Base-by-base conservation (phyloP, 2,888 invertebrate species). In the Pandemis heparana region DNA sequence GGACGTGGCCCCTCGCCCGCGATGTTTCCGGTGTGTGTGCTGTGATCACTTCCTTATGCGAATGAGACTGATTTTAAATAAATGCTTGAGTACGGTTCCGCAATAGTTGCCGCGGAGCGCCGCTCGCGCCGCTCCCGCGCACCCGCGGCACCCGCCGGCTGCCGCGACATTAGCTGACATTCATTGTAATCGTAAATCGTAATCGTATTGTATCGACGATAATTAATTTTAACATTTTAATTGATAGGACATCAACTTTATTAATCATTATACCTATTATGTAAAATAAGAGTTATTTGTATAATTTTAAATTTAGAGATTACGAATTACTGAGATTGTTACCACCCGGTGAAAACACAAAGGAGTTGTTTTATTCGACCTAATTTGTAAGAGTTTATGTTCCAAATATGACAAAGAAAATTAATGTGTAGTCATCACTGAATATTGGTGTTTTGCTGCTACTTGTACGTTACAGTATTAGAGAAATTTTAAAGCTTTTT, bases 31-130 rank as follows among this genome's bases (percentile, higher is more conserved):
- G 93, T 93, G 92, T 93, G 92, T 88, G 89, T 92, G 92, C 93
- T 94, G 94, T 94, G 93, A 94, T 92, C 92, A 92, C 92, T 93
- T 94, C 94, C 94, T 94, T 94, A 94, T 94, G 94, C 91, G 92
- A 92, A 94, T 93, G 94, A 94, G 94, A 94, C 94, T 94, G 94
- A 94, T 93, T 94, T 94, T 92, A 92, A 89, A 87, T 90, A 91
- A 92, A 87, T 87, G 90, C 89, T 92, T 92, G 68, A 65, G 56
- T 74, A 75, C 76, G 75, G 63, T 41, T 16, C 63, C 70, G 38
- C 46, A 70, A 43, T 12, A 43, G 43, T 43, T 43, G 43, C 43
- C 43, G 10, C 43, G 39, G 6, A 8, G 39, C 5, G 39, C 39
- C 9, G 9, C 43, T 43, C 23, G 23, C 23, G 23, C 23, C 23